Evolutionary conservation across 2,113 vertebrate species (phyloP).

Genomic region (Proteles cristata): DNA sequence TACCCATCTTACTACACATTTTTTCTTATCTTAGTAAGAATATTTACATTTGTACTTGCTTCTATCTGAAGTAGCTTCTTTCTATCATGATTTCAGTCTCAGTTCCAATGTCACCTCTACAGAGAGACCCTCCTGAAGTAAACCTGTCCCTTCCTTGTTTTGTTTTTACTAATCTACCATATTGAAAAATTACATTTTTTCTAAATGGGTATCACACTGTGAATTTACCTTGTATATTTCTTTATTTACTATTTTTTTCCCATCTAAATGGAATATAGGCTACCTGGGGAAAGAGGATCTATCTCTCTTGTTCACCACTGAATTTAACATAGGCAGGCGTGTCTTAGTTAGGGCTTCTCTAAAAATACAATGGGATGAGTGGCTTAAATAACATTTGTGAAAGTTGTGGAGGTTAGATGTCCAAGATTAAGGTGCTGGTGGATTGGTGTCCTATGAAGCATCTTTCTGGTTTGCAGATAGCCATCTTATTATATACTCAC

Average conservation of each 20-base stretch:
- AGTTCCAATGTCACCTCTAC: not conserved
- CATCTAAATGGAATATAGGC: not conserved
- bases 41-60: not conserved
- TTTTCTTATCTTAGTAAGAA: not conserved
- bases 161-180: not conserved
- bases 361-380: not conserved
- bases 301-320: not conserved
- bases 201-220: not conserved
- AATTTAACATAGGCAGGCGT: not conserved
- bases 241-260: not conserved
- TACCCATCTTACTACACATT: not conserved
- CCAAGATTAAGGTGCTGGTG: not conserved
- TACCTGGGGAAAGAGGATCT: rapidly evolving
- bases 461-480: not conserved
- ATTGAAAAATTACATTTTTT: not conserved
- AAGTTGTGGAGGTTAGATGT: not conserved
- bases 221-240: not conserved
- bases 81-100: not conserved
- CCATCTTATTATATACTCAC: not conserved
- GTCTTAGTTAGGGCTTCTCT: not conserved
- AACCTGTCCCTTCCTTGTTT: not conserved
- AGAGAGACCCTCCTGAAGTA: not conserved
- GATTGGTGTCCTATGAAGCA: not conserved
- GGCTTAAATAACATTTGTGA: not conserved
- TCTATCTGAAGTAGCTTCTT: not conserved